These are phyloP conservation scores for Caenorhabditis becei DNA, from an alignment of 2,888 invertebrate genomes.

Conservation along the genomic window DNA sequence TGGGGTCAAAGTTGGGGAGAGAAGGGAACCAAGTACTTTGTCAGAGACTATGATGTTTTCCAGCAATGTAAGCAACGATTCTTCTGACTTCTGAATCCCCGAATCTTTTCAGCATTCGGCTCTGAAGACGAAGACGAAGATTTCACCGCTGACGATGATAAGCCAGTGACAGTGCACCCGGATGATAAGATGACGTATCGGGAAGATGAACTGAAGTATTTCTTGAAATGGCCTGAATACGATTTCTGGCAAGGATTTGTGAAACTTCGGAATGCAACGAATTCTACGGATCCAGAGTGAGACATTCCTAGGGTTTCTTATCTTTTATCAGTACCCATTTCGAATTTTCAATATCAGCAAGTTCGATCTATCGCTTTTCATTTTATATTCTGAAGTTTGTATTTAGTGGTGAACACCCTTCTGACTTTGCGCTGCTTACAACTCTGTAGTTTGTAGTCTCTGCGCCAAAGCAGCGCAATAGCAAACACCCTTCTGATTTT, in stretches of 20 bases:
- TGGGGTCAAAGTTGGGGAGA: constrained; percentile 78
- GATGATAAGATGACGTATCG: constrained; percentile 67
- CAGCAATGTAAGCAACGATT: constrained; percentile 66
- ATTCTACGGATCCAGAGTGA: constrained; percentile 69
- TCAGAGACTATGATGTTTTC: constrained; percentile 78
- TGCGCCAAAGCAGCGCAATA: too few species aligned
- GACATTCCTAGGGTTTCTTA: not conserved
- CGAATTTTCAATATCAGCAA: too few species aligned
- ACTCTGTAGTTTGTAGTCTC: too few species aligned
- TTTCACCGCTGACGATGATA: constrained; percentile 64
- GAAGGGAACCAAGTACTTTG: constrained; percentile 77
- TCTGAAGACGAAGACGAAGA: constrained; percentile 65
- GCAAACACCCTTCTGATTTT: too few species aligned
- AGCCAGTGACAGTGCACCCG: constrained; percentile 40
- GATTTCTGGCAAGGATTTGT: constrained; percentile 80
- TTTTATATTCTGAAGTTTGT: too few species aligned
- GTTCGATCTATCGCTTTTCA: too few species aligned
- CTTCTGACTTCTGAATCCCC: not conserved
- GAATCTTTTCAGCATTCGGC: constrained; percentile 54
- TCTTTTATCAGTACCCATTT: too few species aligned
- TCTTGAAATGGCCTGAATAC: constrained; percentile 80
- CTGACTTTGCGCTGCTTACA: too few species aligned
- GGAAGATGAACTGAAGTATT: constrained; percentile 76
- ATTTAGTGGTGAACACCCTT: too few species aligned
- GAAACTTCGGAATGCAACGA: constrained; percentile 71